Evolutionary conservation across 2,113 vertebrate genomes (phyloP).

Genomic region (Lanius ludovicianus): DNA sequence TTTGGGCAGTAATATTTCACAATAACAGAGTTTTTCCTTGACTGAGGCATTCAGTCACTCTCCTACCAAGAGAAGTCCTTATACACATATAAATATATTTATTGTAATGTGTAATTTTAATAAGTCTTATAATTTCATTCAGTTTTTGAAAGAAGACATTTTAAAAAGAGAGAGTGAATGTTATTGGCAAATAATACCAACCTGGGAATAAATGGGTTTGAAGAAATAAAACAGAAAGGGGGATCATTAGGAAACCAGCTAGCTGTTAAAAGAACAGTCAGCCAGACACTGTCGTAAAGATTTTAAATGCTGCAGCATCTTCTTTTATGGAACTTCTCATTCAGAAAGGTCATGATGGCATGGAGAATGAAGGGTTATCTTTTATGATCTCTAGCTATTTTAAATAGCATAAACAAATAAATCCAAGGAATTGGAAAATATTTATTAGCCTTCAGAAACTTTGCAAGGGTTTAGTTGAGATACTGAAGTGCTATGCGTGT

Average conservation of each 20-base stretch:
- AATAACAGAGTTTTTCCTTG: background rate
- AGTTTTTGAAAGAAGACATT: background rate
- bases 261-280: constrained; percentile 61
- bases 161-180: background rate
- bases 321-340: constrained; percentile 59
- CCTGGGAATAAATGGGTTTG: constrained; percentile 47
- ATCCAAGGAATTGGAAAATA: constrained; percentile 51
- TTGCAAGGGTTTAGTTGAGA: constrained; percentile 35
- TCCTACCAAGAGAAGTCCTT: background rate
- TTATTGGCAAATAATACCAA: background rate
- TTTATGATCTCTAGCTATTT: constrained; percentile 70
- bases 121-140: background rate
- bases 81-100: background rate
- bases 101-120: background rate
- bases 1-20: background rate
- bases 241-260: constrained; percentile 55
- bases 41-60: background rate
- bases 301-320: constrained; percentile 50
- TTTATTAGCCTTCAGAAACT: constrained; percentile 63
- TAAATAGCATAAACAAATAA: constrained; percentile 74
- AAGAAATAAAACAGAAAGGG: constrained; percentile 59
- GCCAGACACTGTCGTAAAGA: constrained; percentile 61
- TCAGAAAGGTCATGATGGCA: constrained; percentile 69
- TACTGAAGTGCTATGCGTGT: background rate
- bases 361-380: constrained; percentile 58